Conservation (phyloP, 2,888 invertebrate genomes). For the Lampropteryx suffumata region DNA sequence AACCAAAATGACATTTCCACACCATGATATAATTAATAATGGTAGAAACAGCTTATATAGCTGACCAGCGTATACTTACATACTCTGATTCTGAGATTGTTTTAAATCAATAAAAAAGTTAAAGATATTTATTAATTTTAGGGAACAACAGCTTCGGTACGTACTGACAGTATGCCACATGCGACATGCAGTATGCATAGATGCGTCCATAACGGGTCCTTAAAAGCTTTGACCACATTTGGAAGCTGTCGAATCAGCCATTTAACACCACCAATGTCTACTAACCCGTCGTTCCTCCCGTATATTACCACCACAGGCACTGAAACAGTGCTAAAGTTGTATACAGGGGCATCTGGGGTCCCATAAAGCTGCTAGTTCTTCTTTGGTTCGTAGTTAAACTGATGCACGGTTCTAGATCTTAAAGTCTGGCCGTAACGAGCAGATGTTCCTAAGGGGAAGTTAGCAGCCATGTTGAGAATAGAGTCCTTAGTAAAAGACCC, state of each 20-base stretch:
- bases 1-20: no score
- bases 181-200: no score
- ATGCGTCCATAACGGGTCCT: conserved; percentile 65
- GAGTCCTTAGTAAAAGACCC: conserved; percentile 47
- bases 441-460: no score
- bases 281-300: conserved; percentile 80
- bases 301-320: conserved; percentile 55
- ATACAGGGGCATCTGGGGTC: conserved; percentile 47
- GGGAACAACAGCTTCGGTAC: conserved; percentile 35
- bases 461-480: conserved; percentile 55
- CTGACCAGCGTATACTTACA: no score
- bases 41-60: no score
- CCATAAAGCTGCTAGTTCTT: conserved; percentile 55
- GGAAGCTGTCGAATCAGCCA: conserved; percentile 80
- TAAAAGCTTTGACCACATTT: conserved; percentile 77
- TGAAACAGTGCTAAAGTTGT: conserved; percentile 50
- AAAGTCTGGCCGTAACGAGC: conserved; percentile 56
- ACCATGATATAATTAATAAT: no score
- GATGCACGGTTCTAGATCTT: conserved; percentile 41
- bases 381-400: conserved; percentile 57
- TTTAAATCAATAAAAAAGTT: no score
- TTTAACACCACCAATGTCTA: conserved; percentile 80
- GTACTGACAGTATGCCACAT: conserved; percentile 31
- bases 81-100: no score
- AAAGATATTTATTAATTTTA: conserved; percentile 67